Evolutionary conservation across 2,797 vertebrate species (phyloP), one percentile per base, ranked within the genome.

Genomic region (Prionace glauca): DNA sequence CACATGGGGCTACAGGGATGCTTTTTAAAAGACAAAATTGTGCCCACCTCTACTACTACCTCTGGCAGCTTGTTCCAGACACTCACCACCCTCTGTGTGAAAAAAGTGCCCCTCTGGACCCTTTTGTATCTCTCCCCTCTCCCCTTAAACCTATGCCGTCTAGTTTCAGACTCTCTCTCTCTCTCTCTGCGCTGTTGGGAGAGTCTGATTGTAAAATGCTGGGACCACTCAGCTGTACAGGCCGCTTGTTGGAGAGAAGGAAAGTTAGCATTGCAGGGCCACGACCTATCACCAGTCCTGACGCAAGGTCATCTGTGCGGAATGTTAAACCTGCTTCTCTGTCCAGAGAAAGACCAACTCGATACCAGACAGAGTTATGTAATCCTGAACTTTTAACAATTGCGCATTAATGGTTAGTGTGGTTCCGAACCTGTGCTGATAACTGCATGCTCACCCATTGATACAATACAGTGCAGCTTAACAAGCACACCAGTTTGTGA

Each of bases 401-500:
- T 24, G 7, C 62, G 10, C 65, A 9, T 92, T 36, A 41, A 26
- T 41, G 41, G 18, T 32, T 69, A 10, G n/a, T 3, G n/a, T 69
- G 41, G 60, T 9, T 20, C 18, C 65, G 88, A n/a, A 65, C 0
- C 41, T 67, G 90, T 67, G 62, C 62, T 92, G 62, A 92, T 69
- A 92, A 41, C 16, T 16, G 87, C 67, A 36, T 69, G 90, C 69
- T 69, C 8, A 32, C 62, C 62, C 62, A 92, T 92, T 92, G 90
- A 92, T 69, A 92, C 9, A 22, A 41, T 22, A 9, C 88, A 65
- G 32, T 60, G 60, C 88, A 91, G 81, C 65, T 69, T 92, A 36
- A 90, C 41, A 20, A 92, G 90, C 62, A 92, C 11, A 90, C n/a
- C 24, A 69, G 65, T 92, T 92, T 69, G 62, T 92, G 24, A 92